Percentiles rank a stretch among this genome's conserved stretches.
phyloP scores from a whole-genome alignment of 2,113 vertebrate genomes.

The Urocolius indicus region DNA sequence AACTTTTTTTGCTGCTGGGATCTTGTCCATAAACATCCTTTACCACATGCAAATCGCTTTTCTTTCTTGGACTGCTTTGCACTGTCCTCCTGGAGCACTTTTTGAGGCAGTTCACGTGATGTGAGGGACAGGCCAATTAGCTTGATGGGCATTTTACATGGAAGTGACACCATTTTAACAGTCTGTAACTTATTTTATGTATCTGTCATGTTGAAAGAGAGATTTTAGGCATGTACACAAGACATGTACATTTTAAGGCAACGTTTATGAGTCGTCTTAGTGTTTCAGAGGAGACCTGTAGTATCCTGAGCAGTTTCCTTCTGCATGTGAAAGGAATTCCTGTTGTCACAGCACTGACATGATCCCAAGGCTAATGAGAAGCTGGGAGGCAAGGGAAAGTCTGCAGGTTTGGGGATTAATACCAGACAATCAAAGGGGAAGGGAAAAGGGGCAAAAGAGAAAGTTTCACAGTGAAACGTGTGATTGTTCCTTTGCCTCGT shows the following conservation, averaged over 20 bases:
- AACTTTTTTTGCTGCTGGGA: background rate
- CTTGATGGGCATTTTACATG: background rate
- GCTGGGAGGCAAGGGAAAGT: background rate
- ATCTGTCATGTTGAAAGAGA: background rate
- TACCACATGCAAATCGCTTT: background rate
- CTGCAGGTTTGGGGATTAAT: background rate
- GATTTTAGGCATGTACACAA: background rate
- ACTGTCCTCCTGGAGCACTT: background rate
- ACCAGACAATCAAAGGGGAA: background rate
- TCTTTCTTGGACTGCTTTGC: background rate
- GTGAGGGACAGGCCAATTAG: background rate
- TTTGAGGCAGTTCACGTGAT: background rate
- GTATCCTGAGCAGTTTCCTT: background rate
- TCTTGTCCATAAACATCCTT: background rate
- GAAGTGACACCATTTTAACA: background rate
- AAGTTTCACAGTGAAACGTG: background rate
- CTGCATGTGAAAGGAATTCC: background rate
- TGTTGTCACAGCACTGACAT: background rate
- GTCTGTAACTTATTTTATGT: background rate
- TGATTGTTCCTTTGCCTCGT: background rate
- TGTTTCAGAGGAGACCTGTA: background rate
- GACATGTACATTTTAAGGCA: background rate
- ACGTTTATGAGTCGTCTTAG: background rate
- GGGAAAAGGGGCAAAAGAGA: background rate
- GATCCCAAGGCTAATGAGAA: background rate